Evolutionary conservation across 2,888 invertebrate species (phyloP).

Genomic region (Diogma glabrata): DNA sequence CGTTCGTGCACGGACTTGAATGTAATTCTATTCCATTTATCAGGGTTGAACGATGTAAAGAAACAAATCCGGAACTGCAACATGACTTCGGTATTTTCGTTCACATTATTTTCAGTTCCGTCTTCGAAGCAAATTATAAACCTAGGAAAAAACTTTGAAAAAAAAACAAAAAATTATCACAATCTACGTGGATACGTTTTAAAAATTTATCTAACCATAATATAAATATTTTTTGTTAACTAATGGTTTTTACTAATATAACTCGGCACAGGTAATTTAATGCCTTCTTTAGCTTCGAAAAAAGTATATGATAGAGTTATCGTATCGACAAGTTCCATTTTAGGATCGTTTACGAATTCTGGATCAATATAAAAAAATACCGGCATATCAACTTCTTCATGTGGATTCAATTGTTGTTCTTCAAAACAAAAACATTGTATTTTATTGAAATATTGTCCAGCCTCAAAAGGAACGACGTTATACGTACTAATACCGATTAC

Average conservation of each 20-base stretch:
- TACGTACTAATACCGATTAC: constrained; percentile 95
- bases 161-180: too few relatives aligned
- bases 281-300: constrained; percentile 85
- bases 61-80: too few relatives aligned
- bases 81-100: too few relatives aligned
- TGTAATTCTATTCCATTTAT: too few relatives aligned
- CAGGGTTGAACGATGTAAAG: too few relatives aligned
- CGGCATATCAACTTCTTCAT: constrained; percentile 98
- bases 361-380: constrained; percentile 99
- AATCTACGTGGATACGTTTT: too few relatives aligned
- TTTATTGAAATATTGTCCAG: constrained; percentile 98
- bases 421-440: constrained; percentile 99
- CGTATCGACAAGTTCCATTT: constrained; percentile 72
- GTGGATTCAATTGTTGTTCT: constrained; percentile 93
- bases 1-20: too few relatives aligned
- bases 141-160: too few relatives aligned
- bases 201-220: too few relatives aligned
- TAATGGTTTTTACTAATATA: constrained; percentile 34
- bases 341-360: constrained; percentile 83
- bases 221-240: too few relatives aligned
- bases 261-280: constrained; percentile 57
- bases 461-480: constrained; percentile 94
- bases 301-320: constrained; percentile 94
- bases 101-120: too few relatives aligned
- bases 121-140: too few relatives aligned